A percentile compares a stretch with the other conserved stretches of the same genome.
Evolutionary conservation across 2,113 vertebrate species (phyloP).

Genomic region (Hemicordylus capensis): DNA sequence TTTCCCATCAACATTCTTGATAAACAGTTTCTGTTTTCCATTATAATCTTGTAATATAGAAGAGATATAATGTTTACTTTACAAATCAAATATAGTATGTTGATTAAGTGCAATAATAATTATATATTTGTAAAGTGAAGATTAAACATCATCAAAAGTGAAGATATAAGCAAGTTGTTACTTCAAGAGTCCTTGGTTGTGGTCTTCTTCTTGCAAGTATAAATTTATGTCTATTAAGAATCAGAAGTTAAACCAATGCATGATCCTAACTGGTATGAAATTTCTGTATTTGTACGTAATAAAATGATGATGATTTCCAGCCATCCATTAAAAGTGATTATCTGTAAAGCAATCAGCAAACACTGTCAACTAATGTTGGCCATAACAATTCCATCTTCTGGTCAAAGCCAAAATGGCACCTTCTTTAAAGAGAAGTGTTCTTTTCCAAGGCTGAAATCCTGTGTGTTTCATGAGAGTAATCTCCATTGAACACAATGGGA

Average conservation of each 20-base stretch:
- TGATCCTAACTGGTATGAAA: neutral
- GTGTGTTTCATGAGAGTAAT: too few species aligned
- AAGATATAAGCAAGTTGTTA: neutral
- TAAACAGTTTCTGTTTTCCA: neutral
- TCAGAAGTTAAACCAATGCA: neutral
- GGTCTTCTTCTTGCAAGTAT: neutral
- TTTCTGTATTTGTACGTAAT: neutral
- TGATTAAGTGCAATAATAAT: neutral
- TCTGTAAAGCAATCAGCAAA: neutral
- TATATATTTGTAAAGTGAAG: neutral
- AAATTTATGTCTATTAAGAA: neutral
- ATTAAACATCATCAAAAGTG: neutral
- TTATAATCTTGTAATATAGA: neutral
- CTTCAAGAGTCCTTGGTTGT: neutral
- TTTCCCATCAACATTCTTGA: neutral
- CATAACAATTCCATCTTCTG: neutral
- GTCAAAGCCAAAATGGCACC: neutral
- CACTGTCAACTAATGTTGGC: too few species aligned
- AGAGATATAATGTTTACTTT: neutral
- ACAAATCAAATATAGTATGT: neutral
- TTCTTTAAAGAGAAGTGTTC: neutral
- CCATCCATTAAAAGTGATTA: neutral
- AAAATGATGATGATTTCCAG: neutral
- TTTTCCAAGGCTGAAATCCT: too few species aligned
- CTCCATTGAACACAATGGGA: too few species aligned